phyloP scores from a whole-genome alignment of 2,888 invertebrate species.

The Scelioninae gen. 1 region DNA sequence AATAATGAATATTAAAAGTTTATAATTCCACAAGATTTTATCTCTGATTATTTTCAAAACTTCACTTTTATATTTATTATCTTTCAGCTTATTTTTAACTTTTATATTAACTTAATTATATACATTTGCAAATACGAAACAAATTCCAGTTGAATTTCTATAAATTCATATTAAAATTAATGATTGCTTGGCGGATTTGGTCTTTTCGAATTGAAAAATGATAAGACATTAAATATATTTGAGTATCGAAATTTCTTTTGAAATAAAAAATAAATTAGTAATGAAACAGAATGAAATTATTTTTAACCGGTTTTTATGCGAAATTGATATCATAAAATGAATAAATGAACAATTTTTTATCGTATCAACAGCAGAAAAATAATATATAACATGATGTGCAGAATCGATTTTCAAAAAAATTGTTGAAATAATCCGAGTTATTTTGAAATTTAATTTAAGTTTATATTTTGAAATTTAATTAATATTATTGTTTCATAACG shows the following conservation, averaged over 20 bases:
- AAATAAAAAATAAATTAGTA: slow-evolving; percentile 18
- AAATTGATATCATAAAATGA: slow-evolving; percentile 37
- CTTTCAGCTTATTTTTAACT: not conserved
- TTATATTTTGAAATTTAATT: slow-evolving; percentile 25
- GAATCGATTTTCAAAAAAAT: slow-evolving; percentile 41
- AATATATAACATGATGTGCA: slow-evolving; percentile 16
- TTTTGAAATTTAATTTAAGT: too few relatives aligned
- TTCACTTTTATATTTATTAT: not conserved
- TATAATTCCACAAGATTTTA: too few relatives aligned
- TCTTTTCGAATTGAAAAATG: not conserved
- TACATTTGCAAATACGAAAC: too few relatives aligned
- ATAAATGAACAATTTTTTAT: slow-evolving; percentile 28
- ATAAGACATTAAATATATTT: not conserved
- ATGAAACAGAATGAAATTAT: slow-evolving; percentile 19
- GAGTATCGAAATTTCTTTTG: slow-evolving; percentile 10
- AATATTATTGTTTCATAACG: slow-evolving; percentile 33
- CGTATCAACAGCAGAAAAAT: slow-evolving; percentile 31
- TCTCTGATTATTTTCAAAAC: not conserved
- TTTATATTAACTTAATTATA: too few relatives aligned
- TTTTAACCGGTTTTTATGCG: slow-evolving; percentile 19
- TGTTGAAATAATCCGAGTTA: slow-evolving; percentile 17
- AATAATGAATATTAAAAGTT: too few relatives aligned
- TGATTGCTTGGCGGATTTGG: not conserved
- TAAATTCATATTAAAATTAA: not conserved
- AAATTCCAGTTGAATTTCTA: not conserved